Percentiles rank a stretch among this genome's conserved stretches.
phyloP scores from a whole-genome alignment of 2,888 invertebrate genomes.

The Mesopsocus fuscifrons region DNA sequence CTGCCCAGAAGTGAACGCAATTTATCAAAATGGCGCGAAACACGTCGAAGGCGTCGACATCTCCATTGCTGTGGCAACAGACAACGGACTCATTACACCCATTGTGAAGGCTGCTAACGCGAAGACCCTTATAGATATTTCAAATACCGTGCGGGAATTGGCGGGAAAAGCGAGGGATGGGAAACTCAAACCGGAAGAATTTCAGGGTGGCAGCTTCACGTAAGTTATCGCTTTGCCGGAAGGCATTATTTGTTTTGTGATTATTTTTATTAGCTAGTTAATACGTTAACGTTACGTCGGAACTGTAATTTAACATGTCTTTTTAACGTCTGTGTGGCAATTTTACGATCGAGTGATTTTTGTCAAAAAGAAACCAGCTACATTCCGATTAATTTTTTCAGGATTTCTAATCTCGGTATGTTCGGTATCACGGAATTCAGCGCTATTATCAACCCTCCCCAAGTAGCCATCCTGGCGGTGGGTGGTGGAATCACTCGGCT shows the following conservation, averaged over 20 bases:
- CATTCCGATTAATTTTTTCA: conserved; percentile 21
- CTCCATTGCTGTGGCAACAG: conserved; percentile 42
- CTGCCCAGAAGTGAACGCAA: conserved; percentile 28
- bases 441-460: conserved; percentile 48
- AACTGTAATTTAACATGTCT: neutral
- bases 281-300: no score
- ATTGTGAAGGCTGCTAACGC: conserved; percentile 35
- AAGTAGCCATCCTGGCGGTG: conserved; percentile 44
- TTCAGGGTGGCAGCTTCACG: conserved; percentile 38
- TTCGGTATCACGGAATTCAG: conserved; percentile 42
- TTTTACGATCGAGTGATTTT: no score
- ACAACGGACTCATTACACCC: conserved; percentile 42
- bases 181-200: conserved; percentile 45
- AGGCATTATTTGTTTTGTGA: neutral
- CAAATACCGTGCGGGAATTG: conserved; percentile 29
- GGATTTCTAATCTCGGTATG: conserved; percentile 49
- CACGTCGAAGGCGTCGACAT: conserved; percentile 31
- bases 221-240: conserved; percentile 19
- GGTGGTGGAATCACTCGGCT: conserved; percentile 18
- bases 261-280: neutral
- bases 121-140: conserved; percentile 33
- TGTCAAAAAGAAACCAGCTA: no score
- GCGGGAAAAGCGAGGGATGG: conserved; percentile 37
- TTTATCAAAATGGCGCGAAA: conserved; percentile 28
- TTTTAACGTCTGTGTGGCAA: no score